Base-by-base conservation (phyloP, 2,797 vertebrate genomes). In the Sebastiscus albofasciatus region DNA sequence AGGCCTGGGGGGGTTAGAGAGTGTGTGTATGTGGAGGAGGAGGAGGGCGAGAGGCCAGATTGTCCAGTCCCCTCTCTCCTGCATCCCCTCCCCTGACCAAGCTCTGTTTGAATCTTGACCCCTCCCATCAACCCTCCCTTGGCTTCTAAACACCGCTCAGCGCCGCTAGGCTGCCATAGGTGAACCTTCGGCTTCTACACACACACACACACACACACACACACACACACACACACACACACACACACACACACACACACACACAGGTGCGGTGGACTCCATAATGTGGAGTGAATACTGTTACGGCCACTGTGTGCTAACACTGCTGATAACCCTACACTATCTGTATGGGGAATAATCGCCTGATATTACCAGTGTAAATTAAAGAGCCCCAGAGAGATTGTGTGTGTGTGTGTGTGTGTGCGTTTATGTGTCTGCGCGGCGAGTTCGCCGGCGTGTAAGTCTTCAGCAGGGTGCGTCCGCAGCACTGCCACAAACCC, bases 81-180 rank as follows among this genome's bases (percentile, higher is more conserved):
- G 75, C 79, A 86, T 92, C 88, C 74, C 82, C 86, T 90, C 93
- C 84, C 82, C 80, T 90, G 89, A 93, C 91, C 92, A 87, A 92
- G 89, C 83, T 66, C 84, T 89, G 91, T 89, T 94, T 94, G 90
- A 92, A 90, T 94, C 92, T 93, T 94, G 92, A 94, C 91, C 93
- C 93, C 89, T 89, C 90, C 88, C 85, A 86, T 89, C 85, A 87
- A 85, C 77, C 81, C 80, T 87, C 82, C 80, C 79, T 80, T 61
- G 71, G 89, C 89, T 89, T 89, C 91, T 92, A 87, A 91, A 90
- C 88, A 90, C 82, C 70, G 85, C 82, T 91, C 85, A 85, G 87
- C 33, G 77, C 81, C 84, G 67, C 77, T 73, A 85, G 80, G 66
- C 81, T 77, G 70, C 87, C 72, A 82, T 87, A 80, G 86, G 82